Conservation (phyloP, 2,797 vertebrate species). For the Esox lucius region DNA sequence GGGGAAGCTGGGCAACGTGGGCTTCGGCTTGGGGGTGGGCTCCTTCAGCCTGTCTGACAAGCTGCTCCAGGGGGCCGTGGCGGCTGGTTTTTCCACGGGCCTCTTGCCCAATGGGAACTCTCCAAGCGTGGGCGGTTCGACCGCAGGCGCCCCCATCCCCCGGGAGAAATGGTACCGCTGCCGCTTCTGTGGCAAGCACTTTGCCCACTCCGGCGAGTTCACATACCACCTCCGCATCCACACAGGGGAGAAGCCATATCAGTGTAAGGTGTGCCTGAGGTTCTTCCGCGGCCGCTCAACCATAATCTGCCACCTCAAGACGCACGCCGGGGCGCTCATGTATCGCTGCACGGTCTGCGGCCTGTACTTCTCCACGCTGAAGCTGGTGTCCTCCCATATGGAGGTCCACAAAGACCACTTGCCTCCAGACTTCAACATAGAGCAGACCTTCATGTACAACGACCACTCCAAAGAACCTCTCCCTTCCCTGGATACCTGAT, state of each 20-base stretch:
- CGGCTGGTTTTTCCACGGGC: conserved; percentile 33
- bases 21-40: conserved; percentile 54
- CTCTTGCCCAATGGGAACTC: conserved; percentile 52
- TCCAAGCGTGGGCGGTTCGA: conserved; percentile 2
- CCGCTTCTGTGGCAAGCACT: conserved; percentile 93
- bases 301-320: conserved; percentile 98
- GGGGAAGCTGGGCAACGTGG: conserved; percentile 53
- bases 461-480: conserved; percentile 95
- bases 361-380: conserved; percentile 95
- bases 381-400: conserved; percentile 95
- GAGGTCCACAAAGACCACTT: conserved; percentile 94
- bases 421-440: conserved; percentile 93
- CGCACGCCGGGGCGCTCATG: conserved; percentile 95
- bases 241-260: conserved; percentile 96
- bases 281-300: conserved; percentile 97
- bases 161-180: conserved; percentile 87
- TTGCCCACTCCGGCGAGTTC: conserved; percentile 98
- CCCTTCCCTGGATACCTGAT: conserved; percentile 83
- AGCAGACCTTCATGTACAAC: conserved; percentile 99
- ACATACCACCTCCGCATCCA: conserved; percentile 97
- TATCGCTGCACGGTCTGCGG: conserved; percentile 95
- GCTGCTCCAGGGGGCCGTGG: conserved; percentile 42
- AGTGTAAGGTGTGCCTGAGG: conserved; percentile 96
- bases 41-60: conserved; percentile 52
- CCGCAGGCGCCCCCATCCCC: background rate